phyloP scores from a whole-genome alignment of 2,888 invertebrate species.

The Mayetiola destructor region DNA sequence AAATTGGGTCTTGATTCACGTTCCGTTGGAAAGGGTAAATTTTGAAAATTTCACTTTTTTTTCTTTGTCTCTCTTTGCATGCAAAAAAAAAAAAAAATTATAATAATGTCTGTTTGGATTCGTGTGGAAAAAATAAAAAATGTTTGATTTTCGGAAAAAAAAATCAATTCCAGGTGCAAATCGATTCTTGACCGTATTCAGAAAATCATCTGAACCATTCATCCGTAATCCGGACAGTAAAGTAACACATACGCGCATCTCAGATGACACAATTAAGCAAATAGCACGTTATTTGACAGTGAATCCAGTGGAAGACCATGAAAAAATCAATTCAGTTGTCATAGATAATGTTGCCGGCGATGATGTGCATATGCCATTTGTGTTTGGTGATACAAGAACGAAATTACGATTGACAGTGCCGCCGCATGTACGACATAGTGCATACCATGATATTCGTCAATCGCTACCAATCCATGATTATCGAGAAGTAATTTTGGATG shows the following conservation, averaged over 20 bases:
- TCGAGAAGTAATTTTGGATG: slow-evolving; percentile 48
- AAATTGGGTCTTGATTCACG: slow-evolving; percentile 43
- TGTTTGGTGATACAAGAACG: not conserved
- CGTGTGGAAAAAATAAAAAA: not conserved
- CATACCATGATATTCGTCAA: slow-evolving; percentile 43
- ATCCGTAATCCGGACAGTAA: not conserved
- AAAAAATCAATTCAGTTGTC: not conserved
- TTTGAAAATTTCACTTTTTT: not conserved
- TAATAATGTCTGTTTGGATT: not conserved
- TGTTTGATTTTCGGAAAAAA: not conserved
- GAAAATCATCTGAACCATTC: slow-evolving; percentile 27
- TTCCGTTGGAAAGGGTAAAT: slow-evolving; percentile 62
- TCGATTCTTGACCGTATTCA: slow-evolving; percentile 54
- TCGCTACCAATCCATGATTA: slow-evolving; percentile 55
- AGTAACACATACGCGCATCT: not conserved
- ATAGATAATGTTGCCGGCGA: not conserved
- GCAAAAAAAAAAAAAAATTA: not conserved
- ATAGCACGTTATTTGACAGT: not conserved
- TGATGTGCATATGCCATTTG: slow-evolving; percentile 15
- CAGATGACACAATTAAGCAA: not conserved
- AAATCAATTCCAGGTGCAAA: slow-evolving; percentile 38
- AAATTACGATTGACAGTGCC: not conserved
- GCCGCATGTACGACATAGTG: slow-evolving; percentile 30
- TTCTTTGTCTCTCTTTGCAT: not conserved
- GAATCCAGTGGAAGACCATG: not conserved